Conservation (phyloP, 2,888 invertebrate genomes). For the Dendrolimus houi region DNA sequence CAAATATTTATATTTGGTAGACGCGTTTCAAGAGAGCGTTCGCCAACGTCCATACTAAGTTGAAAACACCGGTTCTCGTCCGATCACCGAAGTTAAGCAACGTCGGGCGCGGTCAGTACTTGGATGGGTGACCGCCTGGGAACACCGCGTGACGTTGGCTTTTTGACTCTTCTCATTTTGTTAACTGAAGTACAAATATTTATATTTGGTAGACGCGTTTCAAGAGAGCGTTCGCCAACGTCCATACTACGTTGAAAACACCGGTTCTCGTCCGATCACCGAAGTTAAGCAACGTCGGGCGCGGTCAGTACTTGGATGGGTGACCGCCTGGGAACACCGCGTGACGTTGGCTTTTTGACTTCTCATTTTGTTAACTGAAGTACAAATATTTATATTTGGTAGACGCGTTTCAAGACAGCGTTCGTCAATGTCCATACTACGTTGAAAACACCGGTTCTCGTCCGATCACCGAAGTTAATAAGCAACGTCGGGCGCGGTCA, state of each 20-base stretch:
- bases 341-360: slow-evolving; percentile 41
- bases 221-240: slow-evolving; percentile 25
- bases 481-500: slow-evolving; percentile 61
- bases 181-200: too few species aligned
- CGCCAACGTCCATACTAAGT: slow-evolving; percentile 46
- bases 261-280: slow-evolving; percentile 68
- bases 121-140: slow-evolving; percentile 66
- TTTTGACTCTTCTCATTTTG: slow-evolving; percentile 16
- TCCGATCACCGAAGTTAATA: slow-evolving; percentile 72
- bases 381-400: too few species aligned
- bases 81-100: slow-evolving; percentile 66
- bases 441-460: slow-evolving; percentile 68
- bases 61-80: slow-evolving; percentile 66
- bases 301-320: slow-evolving; percentile 65
- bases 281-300: slow-evolving; percentile 65
- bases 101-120: slow-evolving; percentile 61
- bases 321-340: slow-evolving; percentile 55
- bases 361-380: too few species aligned
- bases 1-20: too few species aligned
- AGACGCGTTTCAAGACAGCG: too few species aligned
- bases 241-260: slow-evolving; percentile 56
- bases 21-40: too few species aligned
- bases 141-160: slow-evolving; percentile 44
- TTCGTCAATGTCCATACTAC: slow-evolving; percentile 52
- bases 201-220: too few species aligned